Evolutionary conservation across 92 coral and sea anemone species (phyloP).

Genomic region (Anthopleura xanthogrammica): DNA sequence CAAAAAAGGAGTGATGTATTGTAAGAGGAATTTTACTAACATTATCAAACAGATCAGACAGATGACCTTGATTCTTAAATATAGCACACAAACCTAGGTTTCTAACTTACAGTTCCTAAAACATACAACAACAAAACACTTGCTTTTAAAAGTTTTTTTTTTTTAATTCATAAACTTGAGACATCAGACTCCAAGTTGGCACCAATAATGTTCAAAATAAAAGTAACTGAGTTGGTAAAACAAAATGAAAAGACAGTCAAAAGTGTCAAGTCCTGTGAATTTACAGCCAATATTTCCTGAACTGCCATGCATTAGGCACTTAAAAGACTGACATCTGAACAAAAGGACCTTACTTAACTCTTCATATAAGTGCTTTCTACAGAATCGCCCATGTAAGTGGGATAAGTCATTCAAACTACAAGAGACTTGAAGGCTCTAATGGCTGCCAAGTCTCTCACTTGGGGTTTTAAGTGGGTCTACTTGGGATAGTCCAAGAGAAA

Average conservation of each 20-base stretch:
- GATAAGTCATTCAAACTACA: constrained; percentile 22
- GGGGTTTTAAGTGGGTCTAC: constrained; percentile 8
- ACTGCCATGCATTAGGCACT: constrained; percentile 21
- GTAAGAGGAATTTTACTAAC: too few species aligned
- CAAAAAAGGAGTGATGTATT: too few species aligned
- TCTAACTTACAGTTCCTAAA: not conserved
- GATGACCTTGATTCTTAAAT: not conserved
- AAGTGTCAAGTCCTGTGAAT: constrained; percentile 11
- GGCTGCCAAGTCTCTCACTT: constrained; percentile 21
- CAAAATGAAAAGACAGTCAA: not conserved
- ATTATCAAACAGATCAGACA: too few species aligned
- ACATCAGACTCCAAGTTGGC: not conserved
- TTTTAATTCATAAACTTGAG: not conserved
- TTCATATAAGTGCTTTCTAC: constrained; percentile 19
- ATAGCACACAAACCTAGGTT: not conserved
- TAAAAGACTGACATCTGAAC: constrained; percentile 12
- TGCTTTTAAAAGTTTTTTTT: too few species aligned
- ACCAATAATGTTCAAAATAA: not conserved
- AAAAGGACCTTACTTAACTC: not conserved
- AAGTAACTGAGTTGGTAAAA: constrained; percentile 19
- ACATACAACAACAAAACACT: too few species aligned
- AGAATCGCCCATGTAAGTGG: constrained; percentile 27
- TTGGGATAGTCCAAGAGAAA: not conserved
- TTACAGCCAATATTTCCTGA: constrained; percentile 28
- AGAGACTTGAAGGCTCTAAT: constrained; percentile 27